Evolutionary conservation across 1,140 invertebrate species (phyloP).

Genomic region (Holotrichia oblita): DNA sequence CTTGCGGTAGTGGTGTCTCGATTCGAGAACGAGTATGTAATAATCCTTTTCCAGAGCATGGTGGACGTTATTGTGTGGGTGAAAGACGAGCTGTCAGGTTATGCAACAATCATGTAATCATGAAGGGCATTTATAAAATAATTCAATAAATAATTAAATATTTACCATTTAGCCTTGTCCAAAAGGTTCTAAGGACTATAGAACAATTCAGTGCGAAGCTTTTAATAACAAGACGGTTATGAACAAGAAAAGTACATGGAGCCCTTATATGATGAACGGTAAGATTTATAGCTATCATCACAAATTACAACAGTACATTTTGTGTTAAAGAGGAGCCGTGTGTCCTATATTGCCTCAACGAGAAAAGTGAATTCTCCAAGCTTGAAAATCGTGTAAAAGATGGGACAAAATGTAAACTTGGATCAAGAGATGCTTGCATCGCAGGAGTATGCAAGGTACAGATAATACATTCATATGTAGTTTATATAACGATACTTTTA

Average conservation of each 20-base stretch:
- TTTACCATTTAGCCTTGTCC: conserved; percentile 69
- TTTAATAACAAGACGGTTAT: conserved; percentile 64
- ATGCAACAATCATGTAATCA: conserved; percentile 68
- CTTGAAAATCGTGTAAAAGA: conserved; percentile 62
- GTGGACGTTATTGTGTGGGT: conserved; percentile 70
- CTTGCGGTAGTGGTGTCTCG: conserved; percentile 72
- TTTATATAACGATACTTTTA: conserved; percentile 41
- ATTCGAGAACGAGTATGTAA: conserved; percentile 64
- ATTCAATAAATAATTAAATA: conserved; percentile 70
- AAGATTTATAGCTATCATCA: neutral
- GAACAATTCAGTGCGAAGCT: conserved; percentile 68
- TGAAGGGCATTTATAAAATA: neutral
- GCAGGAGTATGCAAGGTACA: conserved; percentile 66
- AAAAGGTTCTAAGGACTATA: conserved; percentile 63
- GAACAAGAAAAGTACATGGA: conserved; percentile 63
- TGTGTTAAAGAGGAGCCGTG: conserved; percentile 63
- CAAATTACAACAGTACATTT: neutral
- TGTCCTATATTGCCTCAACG: conserved; percentile 67
- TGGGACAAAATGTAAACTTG: conserved; percentile 69
- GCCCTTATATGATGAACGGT: conserved; percentile 62
- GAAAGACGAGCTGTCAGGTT: conserved; percentile 64
- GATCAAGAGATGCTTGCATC: conserved; percentile 69
- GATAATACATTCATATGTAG: conserved; percentile 24
- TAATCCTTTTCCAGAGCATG: conserved; percentile 67
- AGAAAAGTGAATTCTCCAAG: conserved; percentile 60